Evolutionary conservation across 2,797 vertebrate species (phyloP), one percentile per base, ranked within the genome.

Genomic region (Cichlasoma orientale): DNA sequence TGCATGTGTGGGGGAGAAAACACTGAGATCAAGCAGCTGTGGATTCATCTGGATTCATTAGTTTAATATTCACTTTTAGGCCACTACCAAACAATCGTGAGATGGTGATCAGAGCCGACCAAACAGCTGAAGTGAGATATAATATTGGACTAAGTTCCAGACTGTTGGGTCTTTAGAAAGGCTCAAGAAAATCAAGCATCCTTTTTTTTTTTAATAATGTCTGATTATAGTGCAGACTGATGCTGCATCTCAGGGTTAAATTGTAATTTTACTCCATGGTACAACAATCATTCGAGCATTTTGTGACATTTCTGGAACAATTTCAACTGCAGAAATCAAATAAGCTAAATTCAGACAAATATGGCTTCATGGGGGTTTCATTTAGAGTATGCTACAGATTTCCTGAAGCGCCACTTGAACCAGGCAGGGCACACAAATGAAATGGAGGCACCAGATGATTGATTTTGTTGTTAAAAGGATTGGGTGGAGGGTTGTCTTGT

Each of bases 41-140:
- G 19, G 50, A 69, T 68, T 41, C 44, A 74, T 41, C 19, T 59
- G 41, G 52, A 70, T 78, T 80, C 31, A 14, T 50, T 57, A 72
- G 12, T 25, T 18, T 8, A 44, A 58, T 25, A 36, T 29, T 77
- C 21, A 36, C 56, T 77, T 76, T 53, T 71, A 58, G 73, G 59
- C n/a, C 53, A 53, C 70, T 19, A 16, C 29, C 66, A 71, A 82
- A 41, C 2, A 52, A 38, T 19, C 38, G 18, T 29, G 21, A 21
- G 23, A 11, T 38, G 50, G 3, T 52, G 36, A 25, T 72, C 18
- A 33, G 41, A 75, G 33, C 4, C 13, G 27, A 38, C 21, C 36
- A 50, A 69, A 78, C 31, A 59, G 18, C 25, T 47, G 18, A 2
- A 31, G 38, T 19, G 7, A 3, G 16, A 68, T 21, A 18, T 50